Conservation (phyloP, 2,888 invertebrate species). For the Nymphalis polychloros region DNA sequence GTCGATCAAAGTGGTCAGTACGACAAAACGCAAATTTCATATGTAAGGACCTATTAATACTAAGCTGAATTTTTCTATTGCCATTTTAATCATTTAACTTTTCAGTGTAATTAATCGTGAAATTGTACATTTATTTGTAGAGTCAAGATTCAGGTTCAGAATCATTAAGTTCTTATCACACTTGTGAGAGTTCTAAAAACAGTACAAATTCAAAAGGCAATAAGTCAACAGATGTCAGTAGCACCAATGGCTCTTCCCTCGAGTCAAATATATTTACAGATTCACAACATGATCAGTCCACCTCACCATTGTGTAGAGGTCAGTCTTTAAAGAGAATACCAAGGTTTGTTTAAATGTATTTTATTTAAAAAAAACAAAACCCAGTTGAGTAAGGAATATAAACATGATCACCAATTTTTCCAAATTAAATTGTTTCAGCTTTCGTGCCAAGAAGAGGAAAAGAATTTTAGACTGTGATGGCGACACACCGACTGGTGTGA, state of each 20-base stretch:
- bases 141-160: slow-evolving; percentile 68
- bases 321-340: slow-evolving; percentile 75
- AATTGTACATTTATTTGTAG: slow-evolving; percentile 45
- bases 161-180: slow-evolving; percentile 71
- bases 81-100: too few species aligned
- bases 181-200: slow-evolving; percentile 74
- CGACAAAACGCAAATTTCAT: too few species aligned
- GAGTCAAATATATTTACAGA: slow-evolving; percentile 72
- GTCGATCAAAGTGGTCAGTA: too few species aligned
- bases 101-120: too few species aligned
- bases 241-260: slow-evolving; percentile 64
- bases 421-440: slow-evolving; percentile 35
- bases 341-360: slow-evolving; percentile 55
- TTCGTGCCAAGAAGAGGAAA: slow-evolving; percentile 83
- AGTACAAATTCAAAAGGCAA: slow-evolving; percentile 65
- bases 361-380: too few species aligned
- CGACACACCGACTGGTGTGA: slow-evolving; percentile 72
- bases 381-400: too few species aligned
- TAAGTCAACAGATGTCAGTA: slow-evolving; percentile 76
- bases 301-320: slow-evolving; percentile 80
- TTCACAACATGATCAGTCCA: slow-evolving; percentile 79
- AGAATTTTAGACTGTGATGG: slow-evolving; percentile 78
- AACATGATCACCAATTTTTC: neutral
- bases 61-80: too few species aligned
- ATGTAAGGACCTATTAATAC: too few species aligned